Conservation (phyloP, 2,113 vertebrate genomes). For the Caranx melampygus region DNA sequence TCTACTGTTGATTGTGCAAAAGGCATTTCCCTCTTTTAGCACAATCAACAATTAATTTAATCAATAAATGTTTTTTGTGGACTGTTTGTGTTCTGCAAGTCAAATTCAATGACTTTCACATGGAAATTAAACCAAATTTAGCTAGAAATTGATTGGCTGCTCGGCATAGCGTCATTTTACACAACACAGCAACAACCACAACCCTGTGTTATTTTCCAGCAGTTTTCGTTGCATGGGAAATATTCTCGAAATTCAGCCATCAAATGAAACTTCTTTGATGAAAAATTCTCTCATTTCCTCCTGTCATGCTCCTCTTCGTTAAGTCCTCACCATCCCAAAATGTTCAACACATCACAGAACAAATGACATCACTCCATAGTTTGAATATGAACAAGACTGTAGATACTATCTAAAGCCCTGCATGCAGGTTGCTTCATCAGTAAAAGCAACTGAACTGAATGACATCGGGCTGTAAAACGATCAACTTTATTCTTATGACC, state of each 20-base stretch:
- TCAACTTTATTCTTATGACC: neutral
- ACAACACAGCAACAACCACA: neutral
- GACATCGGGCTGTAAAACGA: neutral
- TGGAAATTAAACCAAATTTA: neutral
- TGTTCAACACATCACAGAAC: no score
- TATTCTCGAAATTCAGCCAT: neutral
- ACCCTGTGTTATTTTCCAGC: neutral
- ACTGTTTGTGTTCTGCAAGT: neutral
- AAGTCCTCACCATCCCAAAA: neutral
- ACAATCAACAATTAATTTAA: neutral
- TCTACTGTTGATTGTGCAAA: neutral
- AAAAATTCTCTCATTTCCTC: neutral
- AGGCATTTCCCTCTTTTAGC: neutral
- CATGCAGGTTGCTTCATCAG: neutral
- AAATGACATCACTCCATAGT: neutral
- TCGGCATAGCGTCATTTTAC: neutral
- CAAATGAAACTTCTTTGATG: neutral
- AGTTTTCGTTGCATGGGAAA: neutral
- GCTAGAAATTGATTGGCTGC: neutral
- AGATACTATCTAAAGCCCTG: neutral
- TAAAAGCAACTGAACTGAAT: neutral
- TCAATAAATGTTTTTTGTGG: neutral
- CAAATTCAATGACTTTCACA: neutral
- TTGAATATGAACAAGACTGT: conserved; percentile 12
- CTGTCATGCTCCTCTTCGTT: neutral